Evolutionary conservation across 2,888 invertebrate species (phyloP).

Genomic region (Eucera pruinosa): DNA sequence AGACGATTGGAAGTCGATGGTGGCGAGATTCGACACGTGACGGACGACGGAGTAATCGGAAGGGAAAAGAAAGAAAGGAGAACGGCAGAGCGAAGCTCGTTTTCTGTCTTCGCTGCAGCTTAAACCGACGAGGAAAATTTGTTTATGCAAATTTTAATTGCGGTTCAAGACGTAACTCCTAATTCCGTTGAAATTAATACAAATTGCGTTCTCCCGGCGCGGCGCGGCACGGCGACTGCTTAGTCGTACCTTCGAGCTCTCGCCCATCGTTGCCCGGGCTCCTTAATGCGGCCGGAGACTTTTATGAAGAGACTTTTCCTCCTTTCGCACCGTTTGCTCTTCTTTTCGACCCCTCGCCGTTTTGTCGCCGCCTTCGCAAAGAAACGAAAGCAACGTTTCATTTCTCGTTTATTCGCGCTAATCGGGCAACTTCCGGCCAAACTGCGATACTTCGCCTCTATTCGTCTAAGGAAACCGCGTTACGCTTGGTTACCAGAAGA

Average conservation of each 20-base stretch:
- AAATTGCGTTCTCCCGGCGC: constrained; percentile 74
- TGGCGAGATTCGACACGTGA: neutral
- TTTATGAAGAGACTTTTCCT: constrained; percentile 52
- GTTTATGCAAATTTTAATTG: constrained; percentile 80
- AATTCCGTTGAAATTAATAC: constrained; percentile 78
- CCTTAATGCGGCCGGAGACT: constrained; percentile 47
- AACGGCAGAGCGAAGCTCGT: neutral
- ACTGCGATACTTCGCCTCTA: neutral
- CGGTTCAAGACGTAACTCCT: constrained; percentile 74
- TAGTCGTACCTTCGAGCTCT: constrained; percentile 45
- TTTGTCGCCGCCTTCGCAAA: neutral
- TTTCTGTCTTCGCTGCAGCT: constrained; percentile 51
- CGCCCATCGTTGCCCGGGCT: constrained; percentile 32
- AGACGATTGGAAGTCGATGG: too few relatives aligned
- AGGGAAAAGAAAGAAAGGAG: neutral
- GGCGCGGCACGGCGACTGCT: constrained; percentile 56
- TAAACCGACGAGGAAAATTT: constrained; percentile 71
- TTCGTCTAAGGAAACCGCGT: constrained; percentile 3
- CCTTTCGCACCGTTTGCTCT: constrained; percentile 24
- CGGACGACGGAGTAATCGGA: neutral
- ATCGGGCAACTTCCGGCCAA: constrained; percentile 18
- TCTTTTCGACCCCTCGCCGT: constrained; percentile 1
- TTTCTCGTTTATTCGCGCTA: constrained; percentile 10
- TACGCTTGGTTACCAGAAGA: neutral
- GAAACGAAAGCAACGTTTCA: neutral